Conservation (phyloP, 2,888 invertebrate genomes). For the Cerastoderma edule region DNA sequence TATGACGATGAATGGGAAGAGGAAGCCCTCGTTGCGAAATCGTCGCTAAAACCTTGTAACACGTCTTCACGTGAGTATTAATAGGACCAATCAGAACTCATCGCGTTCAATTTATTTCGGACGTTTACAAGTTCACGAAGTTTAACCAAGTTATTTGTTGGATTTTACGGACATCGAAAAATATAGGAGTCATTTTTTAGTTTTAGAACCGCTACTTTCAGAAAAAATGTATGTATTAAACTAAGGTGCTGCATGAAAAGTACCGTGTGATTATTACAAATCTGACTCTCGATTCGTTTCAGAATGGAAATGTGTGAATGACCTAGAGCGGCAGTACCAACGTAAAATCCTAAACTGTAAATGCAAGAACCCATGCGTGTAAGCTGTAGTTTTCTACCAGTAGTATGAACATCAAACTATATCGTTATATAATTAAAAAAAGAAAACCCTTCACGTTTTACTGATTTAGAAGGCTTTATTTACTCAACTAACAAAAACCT, state of each 20-base stretch:
- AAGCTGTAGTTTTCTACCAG: background rate
- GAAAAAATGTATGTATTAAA: too few relatives aligned
- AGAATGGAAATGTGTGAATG: slow-evolving; percentile 6
- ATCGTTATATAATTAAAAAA: too few relatives aligned
- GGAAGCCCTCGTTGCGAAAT: slow-evolving; percentile 23
- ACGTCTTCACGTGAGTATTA: slow-evolving; percentile 6
- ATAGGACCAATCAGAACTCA: background rate
- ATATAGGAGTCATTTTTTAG: background rate
- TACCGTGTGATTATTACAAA: too few relatives aligned
- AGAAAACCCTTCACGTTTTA: background rate
- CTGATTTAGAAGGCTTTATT: background rate
- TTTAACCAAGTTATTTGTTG: background rate
- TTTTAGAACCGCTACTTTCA: background rate
- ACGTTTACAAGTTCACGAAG: background rate
- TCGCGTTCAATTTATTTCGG: background rate
- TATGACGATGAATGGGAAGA: slow-evolving; percentile 49
- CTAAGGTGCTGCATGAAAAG: too few relatives aligned
- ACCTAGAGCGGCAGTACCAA: background rate
- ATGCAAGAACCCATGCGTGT: slow-evolving; percentile 10
- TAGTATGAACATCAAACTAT: background rate
- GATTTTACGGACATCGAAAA: background rate
- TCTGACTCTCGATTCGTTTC: too few relatives aligned
- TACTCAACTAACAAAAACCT: background rate
- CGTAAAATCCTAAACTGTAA: slow-evolving; percentile 4
- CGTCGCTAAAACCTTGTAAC: slow-evolving; percentile 32